Base-by-base conservation (phyloP, 2,113 vertebrate genomes). In the Chaetorhynchus papuensis region DNA sequence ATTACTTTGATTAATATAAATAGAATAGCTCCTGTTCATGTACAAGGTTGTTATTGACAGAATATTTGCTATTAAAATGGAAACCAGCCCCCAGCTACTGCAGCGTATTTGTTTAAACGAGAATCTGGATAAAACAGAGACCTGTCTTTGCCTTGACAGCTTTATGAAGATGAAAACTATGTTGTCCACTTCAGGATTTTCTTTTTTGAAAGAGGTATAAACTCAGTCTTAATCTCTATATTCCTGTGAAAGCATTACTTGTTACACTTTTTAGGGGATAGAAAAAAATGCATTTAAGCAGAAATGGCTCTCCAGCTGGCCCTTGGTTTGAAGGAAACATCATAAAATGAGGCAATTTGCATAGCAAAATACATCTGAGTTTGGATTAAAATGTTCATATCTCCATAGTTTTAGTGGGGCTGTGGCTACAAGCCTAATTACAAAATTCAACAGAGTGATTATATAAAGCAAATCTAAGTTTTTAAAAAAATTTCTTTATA, bases 41-140 rank as follows among this genome's bases (percentile, higher is more conserved):
- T 41, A 53, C 12, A 64, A 82, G 44, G 13, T 82, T 84, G 52
- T 70, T 92, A 82, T 60, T 24, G 18, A 82, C 53, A 60, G 39
- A 71, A 10, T 59, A 87, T 71, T 91, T 82, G 44, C 18, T 60
- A 19, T 71, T 87, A 68, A 84, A 87, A 91, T 81, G 87, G 77
- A 87, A 89, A 87, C 8, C 27, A 87, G 31, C 24, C 33, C 28
- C 64, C 61, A 89, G 35, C 30, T 89, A 47, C n/a, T 35, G 27
- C 41, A 82, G 41, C 20, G 7, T 60, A 41, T 68, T 78, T 90
- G 23, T 84, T 91, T 49, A 71, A 60, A 75, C 44, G 49, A 56
- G 27, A 80, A 68, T 50, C 69, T 71, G 52, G 30, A 42, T 75
- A 54, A 81, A 65, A 52, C 0, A 41, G 65, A 85, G n/a, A 69